These are phyloP conservation scores for Solea solea DNA, from an alignment of 2,113 vertebrate species.

Conservation along the genomic window DNA sequence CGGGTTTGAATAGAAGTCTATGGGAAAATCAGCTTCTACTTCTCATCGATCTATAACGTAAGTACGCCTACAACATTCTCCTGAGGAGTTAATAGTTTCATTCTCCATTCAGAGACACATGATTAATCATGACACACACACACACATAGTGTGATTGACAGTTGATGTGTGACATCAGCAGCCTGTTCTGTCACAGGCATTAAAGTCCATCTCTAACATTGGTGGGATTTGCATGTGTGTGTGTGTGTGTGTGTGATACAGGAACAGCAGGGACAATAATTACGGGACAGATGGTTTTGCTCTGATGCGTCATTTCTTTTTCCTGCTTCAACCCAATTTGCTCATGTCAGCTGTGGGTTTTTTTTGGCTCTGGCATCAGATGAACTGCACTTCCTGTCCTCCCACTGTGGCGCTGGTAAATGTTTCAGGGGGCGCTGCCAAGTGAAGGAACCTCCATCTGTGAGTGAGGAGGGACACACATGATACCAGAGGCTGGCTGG, in stretches of 20 bases:
- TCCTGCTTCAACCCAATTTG: constrained; percentile 18
- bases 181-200: constrained; percentile 17
- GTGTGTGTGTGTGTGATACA: constrained; percentile 12
- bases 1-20: too few species aligned
- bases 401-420: constrained; percentile 36
- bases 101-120: too few species aligned
- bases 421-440: constrained; percentile 55
- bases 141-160: too few species aligned
- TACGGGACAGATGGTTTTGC: constrained; percentile 59
- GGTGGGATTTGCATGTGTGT: constrained; percentile 26
- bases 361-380: constrained; percentile 48
- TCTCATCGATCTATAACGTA: too few species aligned
- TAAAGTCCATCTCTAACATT: constrained; percentile 19
- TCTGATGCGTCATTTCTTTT: constrained; percentile 46
- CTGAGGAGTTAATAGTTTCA: too few species aligned
- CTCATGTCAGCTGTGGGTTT: constrained; percentile 46
- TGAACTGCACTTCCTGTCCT: constrained; percentile 48
- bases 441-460: constrained; percentile 50
- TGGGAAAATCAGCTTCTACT: too few species aligned
- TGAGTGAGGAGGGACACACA: background rate
- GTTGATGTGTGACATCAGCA: too few species aligned
- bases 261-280: constrained; percentile 4
- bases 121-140: too few species aligned
- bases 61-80: too few species aligned
- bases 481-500: background rate